Conservation (phyloP, 23 tunicate genomes). For the Phallusia fumigata region DNA sequence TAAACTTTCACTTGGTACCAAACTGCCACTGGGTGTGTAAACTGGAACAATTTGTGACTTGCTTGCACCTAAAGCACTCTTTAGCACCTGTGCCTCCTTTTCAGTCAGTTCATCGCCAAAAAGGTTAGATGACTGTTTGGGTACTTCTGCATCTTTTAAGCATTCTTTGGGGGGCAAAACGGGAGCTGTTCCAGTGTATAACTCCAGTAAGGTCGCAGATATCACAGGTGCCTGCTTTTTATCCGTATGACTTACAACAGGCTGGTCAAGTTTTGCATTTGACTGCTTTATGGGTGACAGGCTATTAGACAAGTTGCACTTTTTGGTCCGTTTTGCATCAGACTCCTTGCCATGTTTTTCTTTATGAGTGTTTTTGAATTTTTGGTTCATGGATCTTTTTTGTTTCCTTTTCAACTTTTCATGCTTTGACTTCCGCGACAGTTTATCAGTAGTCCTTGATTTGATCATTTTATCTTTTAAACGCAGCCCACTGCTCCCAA, state of each 20-base stretch:
- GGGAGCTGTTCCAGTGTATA: constrained; percentile 32
- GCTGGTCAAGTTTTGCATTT: background rate
- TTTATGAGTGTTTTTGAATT: background rate
- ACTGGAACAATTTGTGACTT: background rate
- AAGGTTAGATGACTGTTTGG: background rate
- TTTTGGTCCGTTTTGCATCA: background rate
- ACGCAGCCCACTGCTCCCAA: background rate
- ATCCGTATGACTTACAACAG: background rate
- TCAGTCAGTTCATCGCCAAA: constrained; percentile 51
- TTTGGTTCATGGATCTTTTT: background rate
- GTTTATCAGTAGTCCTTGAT: background rate
- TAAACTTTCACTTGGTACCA: background rate
- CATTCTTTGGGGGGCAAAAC: background rate
- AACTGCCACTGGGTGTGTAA: background rate
- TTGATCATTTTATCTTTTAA: background rate
- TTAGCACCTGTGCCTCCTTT: constrained; percentile 29
- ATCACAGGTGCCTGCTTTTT: background rate
- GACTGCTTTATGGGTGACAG: background rate
- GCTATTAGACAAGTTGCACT: background rate
- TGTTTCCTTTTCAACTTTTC: constrained; percentile 9
- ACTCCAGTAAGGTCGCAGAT: constrained; percentile 27
- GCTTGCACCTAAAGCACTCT: background rate
- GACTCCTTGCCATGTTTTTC: background rate
- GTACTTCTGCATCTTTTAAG: background rate
- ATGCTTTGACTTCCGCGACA: background rate